A percentile compares a stretch with the other conserved stretches of the same genome.
Conservation (phyloP, 2,797 vertebrate genomes). For the Hapalemur alaotrensis region DNA sequence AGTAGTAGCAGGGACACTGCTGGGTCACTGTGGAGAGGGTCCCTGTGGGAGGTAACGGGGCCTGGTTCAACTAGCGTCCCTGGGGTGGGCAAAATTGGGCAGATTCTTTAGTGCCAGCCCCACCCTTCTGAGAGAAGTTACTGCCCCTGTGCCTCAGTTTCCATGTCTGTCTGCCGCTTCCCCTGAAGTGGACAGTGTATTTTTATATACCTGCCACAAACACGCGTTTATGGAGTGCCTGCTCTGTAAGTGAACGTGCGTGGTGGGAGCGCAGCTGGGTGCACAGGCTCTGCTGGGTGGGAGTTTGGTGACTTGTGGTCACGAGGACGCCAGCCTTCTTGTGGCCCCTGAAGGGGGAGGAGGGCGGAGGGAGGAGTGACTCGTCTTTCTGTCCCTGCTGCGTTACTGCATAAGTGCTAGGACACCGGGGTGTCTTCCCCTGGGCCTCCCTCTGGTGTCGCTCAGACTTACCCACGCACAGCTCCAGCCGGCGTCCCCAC, state of each 20-base stretch:
- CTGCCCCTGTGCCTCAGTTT: background rate
- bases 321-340: background rate
- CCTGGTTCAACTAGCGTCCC: background rate
- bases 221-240: background rate
- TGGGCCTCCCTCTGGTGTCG: background rate
- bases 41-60: background rate
- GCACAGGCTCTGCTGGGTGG: background rate
- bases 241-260: background rate
- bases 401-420: background rate
- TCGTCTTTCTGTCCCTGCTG: background rate
- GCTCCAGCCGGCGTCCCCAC: background rate
- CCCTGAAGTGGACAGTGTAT: background rate
- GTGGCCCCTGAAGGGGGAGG: background rate
- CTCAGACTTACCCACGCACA: background rate
- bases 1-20: background rate
- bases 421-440: background rate
- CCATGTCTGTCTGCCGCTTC: background rate
- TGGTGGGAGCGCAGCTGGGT: background rate
- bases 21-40: background rate
- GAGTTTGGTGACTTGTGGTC: background rate
- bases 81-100: background rate
- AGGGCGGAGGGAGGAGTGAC: background rate
- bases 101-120: background rate
- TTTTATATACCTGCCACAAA: background rate
- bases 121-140: background rate